Base-by-base conservation (phyloP, 2,113 vertebrate species). In the Mirounga angustirostris region DNA sequence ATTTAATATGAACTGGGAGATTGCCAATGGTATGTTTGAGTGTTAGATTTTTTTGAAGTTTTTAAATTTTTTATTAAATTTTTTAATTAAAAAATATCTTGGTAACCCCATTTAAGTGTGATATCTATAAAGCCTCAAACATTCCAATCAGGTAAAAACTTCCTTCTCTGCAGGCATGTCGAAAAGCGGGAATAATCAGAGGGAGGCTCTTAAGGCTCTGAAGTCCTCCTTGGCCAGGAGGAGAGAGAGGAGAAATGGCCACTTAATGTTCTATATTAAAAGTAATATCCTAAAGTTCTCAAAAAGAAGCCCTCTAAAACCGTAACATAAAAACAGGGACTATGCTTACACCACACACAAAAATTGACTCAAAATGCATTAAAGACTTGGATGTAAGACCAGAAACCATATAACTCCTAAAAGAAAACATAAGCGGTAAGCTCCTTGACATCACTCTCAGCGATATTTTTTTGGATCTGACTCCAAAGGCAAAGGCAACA, bases 51-150 rank as follows among this genome's bases (percentile, higher is more conserved):
- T 83, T 87, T 79, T 22, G n/a, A 63, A 78, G 63, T 22, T 71
- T 61, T 79, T 14, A 56, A 78, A 7, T 33, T 59, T 80, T 85
- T 22, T 46, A 9, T 56, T 92, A 69, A 46, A 33, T 14, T 50
- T 50, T 86, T 13, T 30, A 79, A 95, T 56, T 67, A 15, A 61
- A 88, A 94, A 82, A 56, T 88, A 88, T 74, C 76, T 94, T 81
- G 40, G 22, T 95, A 65, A 50, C 19, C 24, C 14, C 40, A 73
- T 73, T 83, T 87, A 84, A 74, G 18, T 54, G 46, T 87, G 43
- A 50, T 73, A 69, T 61, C 33, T 54, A 15, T 30, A 84, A 76
- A 86, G 54, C 18, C 50, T 69, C 19, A 56, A 43, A 74, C 28
- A 73, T 56, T 92, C 24, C 36, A 24, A 36, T 30, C 4, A n/a